phyloP scores from a whole-genome alignment of 2,113 vertebrate species.

The Monopterus albus region DNA sequence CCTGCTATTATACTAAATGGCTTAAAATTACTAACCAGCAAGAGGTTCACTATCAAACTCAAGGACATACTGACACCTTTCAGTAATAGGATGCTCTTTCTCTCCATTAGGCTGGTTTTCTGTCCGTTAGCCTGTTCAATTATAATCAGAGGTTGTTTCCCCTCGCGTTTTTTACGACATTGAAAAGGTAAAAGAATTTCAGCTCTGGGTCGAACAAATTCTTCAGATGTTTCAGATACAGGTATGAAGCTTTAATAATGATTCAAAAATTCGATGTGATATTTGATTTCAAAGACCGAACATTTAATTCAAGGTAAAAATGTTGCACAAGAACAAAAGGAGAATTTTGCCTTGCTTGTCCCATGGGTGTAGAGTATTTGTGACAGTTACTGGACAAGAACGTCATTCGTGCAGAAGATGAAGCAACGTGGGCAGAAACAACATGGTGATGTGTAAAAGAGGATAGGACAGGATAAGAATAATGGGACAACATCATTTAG shows the following conservation, averaged over 20 bases:
- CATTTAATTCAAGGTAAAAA: not conserved
- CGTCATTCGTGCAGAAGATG: not conserved
- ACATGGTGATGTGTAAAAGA: not conserved
- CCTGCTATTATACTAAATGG: slow-evolving; percentile 25
- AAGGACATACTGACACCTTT: slow-evolving; percentile 26
- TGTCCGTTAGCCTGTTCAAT: slow-evolving; percentile 9
- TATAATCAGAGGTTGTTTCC: no score
- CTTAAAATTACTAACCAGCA: slow-evolving; percentile 29
- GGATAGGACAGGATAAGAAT: not conserved
- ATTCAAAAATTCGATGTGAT: not conserved
- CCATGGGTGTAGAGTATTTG: not conserved
- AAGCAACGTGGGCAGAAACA: not conserved
- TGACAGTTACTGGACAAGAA: not conserved
- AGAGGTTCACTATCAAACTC: slow-evolving; percentile 22
- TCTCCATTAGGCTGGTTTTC: slow-evolving; percentile 9
- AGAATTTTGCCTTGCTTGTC: not conserved
- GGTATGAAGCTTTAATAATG: not conserved
- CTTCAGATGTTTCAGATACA: not conserved
- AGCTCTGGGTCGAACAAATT: not conserved
- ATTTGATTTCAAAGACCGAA: not conserved
- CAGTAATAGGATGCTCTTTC: slow-evolving; percentile 17
- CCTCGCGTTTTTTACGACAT: no score
- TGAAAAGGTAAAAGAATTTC: not conserved
- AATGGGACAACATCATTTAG: not conserved
- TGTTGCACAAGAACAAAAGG: not conserved